Evolutionary conservation across 2,797 vertebrate genomes (phyloP).

Genomic region (Alfaro cultratus): DNA sequence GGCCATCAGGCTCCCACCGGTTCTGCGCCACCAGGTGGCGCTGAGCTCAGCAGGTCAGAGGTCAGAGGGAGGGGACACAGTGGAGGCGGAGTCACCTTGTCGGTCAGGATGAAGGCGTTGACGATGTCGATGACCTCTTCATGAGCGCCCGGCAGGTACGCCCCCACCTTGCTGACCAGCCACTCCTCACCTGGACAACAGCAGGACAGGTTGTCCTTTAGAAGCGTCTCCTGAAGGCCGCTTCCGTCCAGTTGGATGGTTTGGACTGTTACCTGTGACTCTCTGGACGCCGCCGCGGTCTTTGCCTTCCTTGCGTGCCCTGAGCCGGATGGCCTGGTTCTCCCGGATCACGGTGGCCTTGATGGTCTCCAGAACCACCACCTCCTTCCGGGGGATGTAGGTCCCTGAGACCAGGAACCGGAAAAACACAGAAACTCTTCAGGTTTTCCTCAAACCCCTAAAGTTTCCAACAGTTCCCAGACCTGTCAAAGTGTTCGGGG

Average conservation of each 20-base stretch:
- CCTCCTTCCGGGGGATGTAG: conserved; percentile 91
- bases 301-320: conserved; percentile 89
- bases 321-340: conserved; percentile 90
- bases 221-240: not conserved
- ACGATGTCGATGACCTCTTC: conserved; percentile 91
- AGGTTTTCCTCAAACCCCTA: too few species aligned
- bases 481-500: not conserved
- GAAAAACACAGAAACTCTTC: too few species aligned
- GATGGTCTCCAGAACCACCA: conserved; percentile 85
- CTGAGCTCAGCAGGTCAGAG: not conserved
- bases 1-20: too few species aligned
- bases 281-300: conserved; percentile 81
- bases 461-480: too few species aligned
- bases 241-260: not conserved
- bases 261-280: conserved; percentile 83
- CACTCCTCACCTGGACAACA: conserved; percentile 88
- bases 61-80: not conserved
- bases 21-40: too few species aligned
- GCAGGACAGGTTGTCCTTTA: not conserved
- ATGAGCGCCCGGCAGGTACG: conserved; percentile 88
- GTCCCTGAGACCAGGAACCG: conserved; percentile 77
- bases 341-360: conserved; percentile 88
- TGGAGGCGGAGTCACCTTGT: conserved; percentile 83
- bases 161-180: conserved; percentile 90
- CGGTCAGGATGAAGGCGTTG: conserved; percentile 89